Evolutionary conservation across 92 coral and sea anemone species (phyloP).

Genomic region (Siderastrea radians): DNA sequence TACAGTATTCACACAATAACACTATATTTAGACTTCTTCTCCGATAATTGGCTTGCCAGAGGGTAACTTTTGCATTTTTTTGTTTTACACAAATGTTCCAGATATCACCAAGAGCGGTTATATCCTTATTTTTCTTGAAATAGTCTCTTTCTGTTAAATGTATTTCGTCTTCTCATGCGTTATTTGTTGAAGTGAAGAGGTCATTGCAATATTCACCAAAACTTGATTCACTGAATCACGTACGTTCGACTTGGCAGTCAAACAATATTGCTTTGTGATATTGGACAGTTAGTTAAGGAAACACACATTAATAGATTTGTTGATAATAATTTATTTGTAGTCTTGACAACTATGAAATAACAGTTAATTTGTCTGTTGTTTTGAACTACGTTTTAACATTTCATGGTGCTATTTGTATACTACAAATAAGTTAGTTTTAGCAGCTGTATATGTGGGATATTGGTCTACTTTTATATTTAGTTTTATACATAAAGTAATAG

Average conservation of each 20-base stretch:
- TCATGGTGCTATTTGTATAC: neutral
- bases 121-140: neutral
- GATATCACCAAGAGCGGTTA: neutral
- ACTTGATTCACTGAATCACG: neutral
- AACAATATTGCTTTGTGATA: neutral
- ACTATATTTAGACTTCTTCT: too few relatives aligned
- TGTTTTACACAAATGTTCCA: neutral
- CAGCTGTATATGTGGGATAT: neutral
- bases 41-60: too few relatives aligned
- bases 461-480: too few relatives aligned
- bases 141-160: too few relatives aligned
- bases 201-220: neutral
- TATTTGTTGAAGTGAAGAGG: neutral
- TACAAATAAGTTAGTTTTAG: neutral
- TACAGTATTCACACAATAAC: too few relatives aligned
- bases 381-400: neutral
- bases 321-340: neutral
- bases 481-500: too few relatives aligned
- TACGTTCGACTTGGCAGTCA: neutral
- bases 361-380: neutral
- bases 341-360: slow-evolving; percentile 14
- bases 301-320: neutral
- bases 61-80: neutral
- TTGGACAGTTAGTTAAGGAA: neutral
- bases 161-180: neutral